Evolutionary conservation across 2,888 invertebrate species (phyloP).

Genomic region (Xiphydria camelus): DNA sequence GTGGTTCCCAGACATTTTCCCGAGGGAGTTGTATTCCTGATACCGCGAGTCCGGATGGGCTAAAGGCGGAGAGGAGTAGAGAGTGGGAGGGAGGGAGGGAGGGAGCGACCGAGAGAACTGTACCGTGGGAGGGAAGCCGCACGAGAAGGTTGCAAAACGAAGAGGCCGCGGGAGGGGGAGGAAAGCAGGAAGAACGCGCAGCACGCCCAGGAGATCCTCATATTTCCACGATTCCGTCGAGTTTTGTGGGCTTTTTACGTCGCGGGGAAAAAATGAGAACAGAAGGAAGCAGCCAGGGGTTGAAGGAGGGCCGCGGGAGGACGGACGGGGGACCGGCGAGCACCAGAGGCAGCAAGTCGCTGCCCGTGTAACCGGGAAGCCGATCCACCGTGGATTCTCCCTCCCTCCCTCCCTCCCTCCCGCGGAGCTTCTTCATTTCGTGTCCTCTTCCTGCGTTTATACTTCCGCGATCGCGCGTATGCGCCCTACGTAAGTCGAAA

Average conservation of each 20-base stretch:
- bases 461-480: too few relatives aligned
- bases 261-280: slow-evolving; percentile 10
- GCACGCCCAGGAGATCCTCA: slow-evolving; percentile 11
- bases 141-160: slow-evolving; percentile 12
- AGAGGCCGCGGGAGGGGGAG: neutral
- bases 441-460: neutral
- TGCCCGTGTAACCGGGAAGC: neutral
- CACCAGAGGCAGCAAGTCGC: neutral
- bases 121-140: slow-evolving; percentile 14
- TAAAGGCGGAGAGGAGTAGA: too few relatives aligned
- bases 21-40: slow-evolving; percentile 18
- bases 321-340: neutral
- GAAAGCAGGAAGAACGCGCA: neutral
- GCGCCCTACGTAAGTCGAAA: too few relatives aligned
- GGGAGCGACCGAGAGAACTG: neutral
- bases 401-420: neutral
- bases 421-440: slow-evolving; percentile 1
- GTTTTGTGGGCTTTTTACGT: slow-evolving; percentile 9
- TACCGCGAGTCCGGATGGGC: slow-evolving; percentile 11
- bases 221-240: slow-evolving; percentile 17
- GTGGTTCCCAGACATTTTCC: neutral
- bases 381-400: slow-evolving; percentile 7
- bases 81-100: neutral
- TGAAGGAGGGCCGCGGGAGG: neutral
- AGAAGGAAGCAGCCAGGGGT: neutral